Percentiles rank a stretch among this genome's conserved stretches.
Evolutionary conservation across 2,888 invertebrate genomes (phyloP).

Genomic region (Polyommatus iphigenia): DNA sequence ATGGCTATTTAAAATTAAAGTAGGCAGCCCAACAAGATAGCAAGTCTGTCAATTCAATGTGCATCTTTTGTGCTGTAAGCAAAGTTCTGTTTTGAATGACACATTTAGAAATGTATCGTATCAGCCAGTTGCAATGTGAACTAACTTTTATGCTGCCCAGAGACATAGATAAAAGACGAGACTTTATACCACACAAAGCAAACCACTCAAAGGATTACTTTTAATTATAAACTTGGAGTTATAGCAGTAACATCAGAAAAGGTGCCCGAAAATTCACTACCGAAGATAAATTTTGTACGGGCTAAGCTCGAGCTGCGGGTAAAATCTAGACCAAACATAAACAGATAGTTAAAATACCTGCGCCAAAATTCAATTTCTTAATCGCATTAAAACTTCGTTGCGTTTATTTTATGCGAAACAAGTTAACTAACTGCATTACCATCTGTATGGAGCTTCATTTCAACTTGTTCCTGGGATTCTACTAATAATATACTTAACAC

Average conservation of each 20-base stretch:
- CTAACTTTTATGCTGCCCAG: neutral
- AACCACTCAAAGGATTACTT: neutral
- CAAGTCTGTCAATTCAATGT: no score
- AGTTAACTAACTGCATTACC: slow-evolving; percentile 11
- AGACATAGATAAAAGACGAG: neutral
- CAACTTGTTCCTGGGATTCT: slow-evolving; percentile 23
- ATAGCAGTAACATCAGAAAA: neutral
- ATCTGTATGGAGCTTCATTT: slow-evolving; percentile 17
- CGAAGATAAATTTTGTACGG: neutral
- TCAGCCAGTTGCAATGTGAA: no score
- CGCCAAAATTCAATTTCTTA: neutral
- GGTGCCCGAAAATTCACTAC: neutral
- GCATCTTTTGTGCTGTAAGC: no score
- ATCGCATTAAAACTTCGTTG: slow-evolving; percentile 6
- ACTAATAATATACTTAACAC: neutral
- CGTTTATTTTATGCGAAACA: neutral
- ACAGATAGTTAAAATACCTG: slow-evolving; percentile 3
- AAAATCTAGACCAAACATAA: neutral
- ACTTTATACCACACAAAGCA: neutral
- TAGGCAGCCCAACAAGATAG: no score
- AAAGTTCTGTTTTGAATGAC: no score
- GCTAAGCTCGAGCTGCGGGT: neutral
- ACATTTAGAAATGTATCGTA: no score
- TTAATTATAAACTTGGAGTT: neutral
- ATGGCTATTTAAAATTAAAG: no score